Conservation (phyloP, 53 echinoderm and acorn worm genomes). For the Glandiceps talaboti region DNA sequence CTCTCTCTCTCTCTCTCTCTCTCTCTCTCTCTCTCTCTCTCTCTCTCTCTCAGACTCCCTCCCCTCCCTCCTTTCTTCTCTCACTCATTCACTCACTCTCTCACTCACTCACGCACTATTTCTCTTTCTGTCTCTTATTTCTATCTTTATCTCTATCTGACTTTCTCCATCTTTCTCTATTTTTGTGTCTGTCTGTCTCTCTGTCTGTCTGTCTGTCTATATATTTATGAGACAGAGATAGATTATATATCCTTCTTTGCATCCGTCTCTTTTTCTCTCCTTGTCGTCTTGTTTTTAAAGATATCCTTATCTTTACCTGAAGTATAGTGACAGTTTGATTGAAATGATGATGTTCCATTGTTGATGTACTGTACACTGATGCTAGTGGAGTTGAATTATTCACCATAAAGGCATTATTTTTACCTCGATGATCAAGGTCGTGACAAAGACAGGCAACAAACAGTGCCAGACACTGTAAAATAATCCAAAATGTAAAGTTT, state of each 20-base stretch:
- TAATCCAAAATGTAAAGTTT: too few relatives aligned
- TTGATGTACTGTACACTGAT: slow-evolving; percentile 80
- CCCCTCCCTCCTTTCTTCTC: too few relatives aligned
- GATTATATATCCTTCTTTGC: too few relatives aligned
- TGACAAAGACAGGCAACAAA: slow-evolving; percentile 98
- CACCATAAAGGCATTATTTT: slow-evolving; percentile 96
- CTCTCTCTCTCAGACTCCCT: too few relatives aligned
- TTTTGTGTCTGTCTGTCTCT: too few relatives aligned
- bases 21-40: not conserved
- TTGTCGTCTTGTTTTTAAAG: too few relatives aligned
- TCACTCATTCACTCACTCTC: too few relatives aligned
- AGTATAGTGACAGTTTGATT: slow-evolving; percentile 97
- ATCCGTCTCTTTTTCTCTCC: too few relatives aligned
- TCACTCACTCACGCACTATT: not conserved
- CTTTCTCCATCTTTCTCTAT: too few relatives aligned
- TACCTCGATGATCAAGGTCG: slow-evolving; percentile 88
- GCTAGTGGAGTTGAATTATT: slow-evolving; percentile 89
- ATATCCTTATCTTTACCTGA: slow-evolving; percentile 56
- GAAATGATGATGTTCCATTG: slow-evolving; percentile 95
- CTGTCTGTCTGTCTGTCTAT: too few relatives aligned
- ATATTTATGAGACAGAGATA: too few relatives aligned
- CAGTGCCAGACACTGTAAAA: slow-evolving; percentile 57
- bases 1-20: not conserved
- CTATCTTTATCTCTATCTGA: too few relatives aligned
- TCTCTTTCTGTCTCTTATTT: not conserved